A percentile compares a stretch with the other conserved stretches of the same genome.
Conservation (phyloP, 2,888 invertebrate species). For the Amorpha juglandis region DNA sequence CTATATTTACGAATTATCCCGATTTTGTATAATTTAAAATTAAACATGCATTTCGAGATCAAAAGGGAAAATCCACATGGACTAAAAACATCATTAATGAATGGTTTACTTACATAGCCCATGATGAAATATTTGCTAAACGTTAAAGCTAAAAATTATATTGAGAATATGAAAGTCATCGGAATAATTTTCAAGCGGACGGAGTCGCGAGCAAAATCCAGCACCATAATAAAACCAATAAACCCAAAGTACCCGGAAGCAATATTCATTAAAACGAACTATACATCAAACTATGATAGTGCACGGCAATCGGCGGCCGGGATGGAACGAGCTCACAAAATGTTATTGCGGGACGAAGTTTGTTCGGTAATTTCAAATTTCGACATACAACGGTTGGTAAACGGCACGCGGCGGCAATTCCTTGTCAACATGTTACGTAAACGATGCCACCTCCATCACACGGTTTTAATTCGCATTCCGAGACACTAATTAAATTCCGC, state of each 20-base stretch:
- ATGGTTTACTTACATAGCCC: too few relatives aligned
- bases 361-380: slow-evolving; percentile 43
- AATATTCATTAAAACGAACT: slow-evolving; percentile 18
- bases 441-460: slow-evolving; percentile 52
- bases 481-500: slow-evolving; percentile 73
- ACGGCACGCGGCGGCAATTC: slow-evolving; percentile 46
- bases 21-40: too few relatives aligned
- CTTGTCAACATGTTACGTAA: slow-evolving; percentile 52
- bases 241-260: slow-evolving; percentile 6
- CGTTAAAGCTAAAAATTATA: too few relatives aligned
- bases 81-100: too few relatives aligned
- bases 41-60: too few relatives aligned
- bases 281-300: slow-evolving; percentile 10
- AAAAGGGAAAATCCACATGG: too few relatives aligned
- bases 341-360: slow-evolving; percentile 42
- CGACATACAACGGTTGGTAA: background rate
- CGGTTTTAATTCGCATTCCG: slow-evolving; percentile 66
- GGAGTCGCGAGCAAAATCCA: background rate
- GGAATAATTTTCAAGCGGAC: background rate
- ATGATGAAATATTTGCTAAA: too few relatives aligned
- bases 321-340: slow-evolving; percentile 42
- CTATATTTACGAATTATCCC: too few relatives aligned
- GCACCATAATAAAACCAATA: slow-evolving; percentile 3
- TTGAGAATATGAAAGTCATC: too few relatives aligned
- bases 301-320: background rate